Evolutionary conservation across 2,888 invertebrate genomes (phyloP).

Genomic region (Erebia aethiops): DNA sequence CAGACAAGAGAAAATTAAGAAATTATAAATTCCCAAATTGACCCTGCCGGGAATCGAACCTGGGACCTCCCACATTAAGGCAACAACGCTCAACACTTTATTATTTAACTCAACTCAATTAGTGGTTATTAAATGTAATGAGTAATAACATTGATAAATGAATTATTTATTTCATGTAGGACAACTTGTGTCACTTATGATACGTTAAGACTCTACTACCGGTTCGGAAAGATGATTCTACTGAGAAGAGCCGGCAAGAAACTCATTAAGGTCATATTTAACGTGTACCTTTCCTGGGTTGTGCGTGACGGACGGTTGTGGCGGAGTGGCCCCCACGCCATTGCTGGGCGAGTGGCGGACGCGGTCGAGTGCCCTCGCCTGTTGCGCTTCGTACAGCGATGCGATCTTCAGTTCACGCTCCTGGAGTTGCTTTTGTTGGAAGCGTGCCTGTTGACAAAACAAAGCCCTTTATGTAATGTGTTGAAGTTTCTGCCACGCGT

Average conservation of each 20-base stretch:
- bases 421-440: conserved; percentile 91
- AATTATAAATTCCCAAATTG: no score
- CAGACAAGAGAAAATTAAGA: no score
- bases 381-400: conserved; percentile 86
- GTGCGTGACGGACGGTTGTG: conserved; percentile 49
- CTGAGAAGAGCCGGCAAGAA: no score
- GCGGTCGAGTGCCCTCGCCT: conserved; percentile 83
- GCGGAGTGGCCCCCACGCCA: conserved; percentile 41
- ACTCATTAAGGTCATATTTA: neutral
- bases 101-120: no score
- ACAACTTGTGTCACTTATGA: no score
- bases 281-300: conserved; percentile 67
- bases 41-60: no score
- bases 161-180: no score
- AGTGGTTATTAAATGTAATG: neutral
- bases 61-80: no score
- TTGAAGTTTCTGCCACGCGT: no score
- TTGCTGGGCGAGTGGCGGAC: conserved; percentile 49
- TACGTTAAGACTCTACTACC: no score
- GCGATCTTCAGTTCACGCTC: conserved; percentile 91
- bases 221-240: no score
- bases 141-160: neutral
- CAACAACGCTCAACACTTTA: neutral
- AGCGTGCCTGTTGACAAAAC: conserved; percentile 86
- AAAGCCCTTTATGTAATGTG: neutral